Evolutionary conservation across 2,888 invertebrate genomes (phyloP).

Genomic region (Uloborus plumipes): DNA sequence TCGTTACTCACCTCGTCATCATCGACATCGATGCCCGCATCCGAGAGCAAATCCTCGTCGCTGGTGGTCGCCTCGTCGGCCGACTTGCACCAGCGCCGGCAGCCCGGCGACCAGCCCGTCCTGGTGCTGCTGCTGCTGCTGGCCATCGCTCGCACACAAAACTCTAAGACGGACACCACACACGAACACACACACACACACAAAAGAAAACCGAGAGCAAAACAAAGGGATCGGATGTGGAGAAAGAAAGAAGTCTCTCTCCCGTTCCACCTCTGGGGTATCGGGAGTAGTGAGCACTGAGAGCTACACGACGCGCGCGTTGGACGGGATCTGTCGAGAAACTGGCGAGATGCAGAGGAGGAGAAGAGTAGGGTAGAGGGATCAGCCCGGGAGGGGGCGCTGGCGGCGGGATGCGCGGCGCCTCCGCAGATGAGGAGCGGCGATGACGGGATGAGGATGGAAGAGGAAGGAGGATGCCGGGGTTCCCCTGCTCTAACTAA

Average conservation of each 20-base stretch:
- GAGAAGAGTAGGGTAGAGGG: not conserved
- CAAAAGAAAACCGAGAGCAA: not conserved
- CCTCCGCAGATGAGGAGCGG: constrained; percentile 5
- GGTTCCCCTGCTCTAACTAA: not conserved
- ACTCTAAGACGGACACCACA: not conserved
- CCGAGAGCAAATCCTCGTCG: constrained; percentile 59
- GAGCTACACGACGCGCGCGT: not conserved
- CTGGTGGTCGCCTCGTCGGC: constrained; percentile 49
- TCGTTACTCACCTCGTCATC: constrained; percentile 61
- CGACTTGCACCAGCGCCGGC: constrained; percentile 45
- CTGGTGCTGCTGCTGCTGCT: constrained; percentile 6
- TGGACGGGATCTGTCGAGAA: not conserved
- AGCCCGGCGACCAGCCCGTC: constrained; percentile 43
- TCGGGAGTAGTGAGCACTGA: not conserved
- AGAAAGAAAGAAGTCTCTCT: not conserved
- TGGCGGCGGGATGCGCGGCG: constrained; percentile 2
- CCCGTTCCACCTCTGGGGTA: not conserved
- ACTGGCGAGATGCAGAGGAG: constrained; percentile 3
- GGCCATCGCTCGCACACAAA: constrained; percentile 9
- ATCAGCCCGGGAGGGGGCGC: constrained; percentile 3
- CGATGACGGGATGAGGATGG: constrained; percentile 18
- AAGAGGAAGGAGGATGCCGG: not conserved
- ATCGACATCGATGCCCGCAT: constrained; percentile 60
- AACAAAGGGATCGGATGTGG: not conserved
- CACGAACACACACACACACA: constrained; percentile 15